These are phyloP conservation scores for Nyctibius bracteatus DNA, from an alignment of 2,113 vertebrate genomes.

Conservation along the genomic window DNA sequence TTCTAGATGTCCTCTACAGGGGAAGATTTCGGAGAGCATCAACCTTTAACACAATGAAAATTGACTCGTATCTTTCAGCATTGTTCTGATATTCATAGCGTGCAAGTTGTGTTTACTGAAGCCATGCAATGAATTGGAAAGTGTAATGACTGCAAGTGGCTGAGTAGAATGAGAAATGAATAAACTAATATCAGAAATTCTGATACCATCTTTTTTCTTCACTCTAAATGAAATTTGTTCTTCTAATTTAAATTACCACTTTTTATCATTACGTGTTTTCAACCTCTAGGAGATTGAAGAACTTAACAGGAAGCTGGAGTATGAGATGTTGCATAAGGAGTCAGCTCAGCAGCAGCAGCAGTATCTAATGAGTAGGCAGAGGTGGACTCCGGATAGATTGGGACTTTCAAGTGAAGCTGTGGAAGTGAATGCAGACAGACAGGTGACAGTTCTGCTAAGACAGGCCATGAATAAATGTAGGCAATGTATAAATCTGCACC, in stretches of 20 bases:
- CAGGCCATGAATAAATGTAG: conserved; percentile 55
- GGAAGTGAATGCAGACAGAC: conserved; percentile 30
- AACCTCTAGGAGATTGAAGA: conserved; percentile 69
- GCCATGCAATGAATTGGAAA: neutral
- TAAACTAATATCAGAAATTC: neutral
- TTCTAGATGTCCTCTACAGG: neutral
- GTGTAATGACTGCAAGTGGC: neutral
- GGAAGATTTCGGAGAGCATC: neutral
- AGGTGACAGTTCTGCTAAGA: conserved; percentile 44
- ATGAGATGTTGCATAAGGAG: conserved; percentile 55
- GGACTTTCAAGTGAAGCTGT: neutral
- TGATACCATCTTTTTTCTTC: conserved; percentile 23
- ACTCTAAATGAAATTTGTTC: neutral
- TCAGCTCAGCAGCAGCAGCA: conserved; percentile 24
- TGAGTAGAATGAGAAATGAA: neutral
- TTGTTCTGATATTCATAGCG: neutral
- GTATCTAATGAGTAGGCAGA: conserved; percentile 28
- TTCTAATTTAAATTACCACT: neutral
- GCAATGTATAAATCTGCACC: conserved; percentile 34
- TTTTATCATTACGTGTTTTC: neutral
- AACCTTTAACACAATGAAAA: neutral
- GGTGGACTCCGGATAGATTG: neutral
- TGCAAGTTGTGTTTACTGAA: conserved; percentile 14
- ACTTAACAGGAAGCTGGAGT: conserved; percentile 68
- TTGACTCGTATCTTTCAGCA: neutral